A percentile compares a stretch with the other conserved stretches of the same genome.
Conservation (phyloP, 2,888 invertebrate genomes). For the Byasa hedistus region DNA sequence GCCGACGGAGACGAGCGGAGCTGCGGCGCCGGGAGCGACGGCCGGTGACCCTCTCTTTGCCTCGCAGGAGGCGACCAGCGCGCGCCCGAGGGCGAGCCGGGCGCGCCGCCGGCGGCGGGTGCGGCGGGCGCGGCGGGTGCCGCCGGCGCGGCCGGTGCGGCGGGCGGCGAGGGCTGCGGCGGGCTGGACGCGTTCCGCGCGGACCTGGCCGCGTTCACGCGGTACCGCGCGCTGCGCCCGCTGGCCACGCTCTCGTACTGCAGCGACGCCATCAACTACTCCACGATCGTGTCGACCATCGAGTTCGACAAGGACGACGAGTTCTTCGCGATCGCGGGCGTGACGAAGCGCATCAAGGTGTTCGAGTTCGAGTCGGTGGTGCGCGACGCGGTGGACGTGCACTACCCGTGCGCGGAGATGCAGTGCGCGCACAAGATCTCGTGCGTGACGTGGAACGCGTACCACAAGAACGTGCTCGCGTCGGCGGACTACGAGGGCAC, state of each 20-base stretch:
- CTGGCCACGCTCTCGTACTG: slow-evolving; percentile 94
- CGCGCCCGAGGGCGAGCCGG: slow-evolving; percentile 57
- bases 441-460: slow-evolving; percentile 96
- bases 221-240: slow-evolving; percentile 84
- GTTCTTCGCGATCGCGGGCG: slow-evolving; percentile 97
- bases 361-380: slow-evolving; percentile 94
- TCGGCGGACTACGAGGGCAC: slow-evolving; percentile 97
- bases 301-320: slow-evolving; percentile 98
- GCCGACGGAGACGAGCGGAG: not conserved
- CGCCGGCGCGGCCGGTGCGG: slow-evolving; percentile 29
- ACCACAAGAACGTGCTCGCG: slow-evolving; percentile 89
- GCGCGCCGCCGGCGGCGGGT: slow-evolving; percentile 51
- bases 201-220: slow-evolving; percentile 91
- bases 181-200: slow-evolving; percentile 89
- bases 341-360: slow-evolving; percentile 95
- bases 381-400: slow-evolving; percentile 91
- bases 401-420: slow-evolving; percentile 96
- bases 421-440: slow-evolving; percentile 95
- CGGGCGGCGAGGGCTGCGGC: slow-evolving; percentile 41
- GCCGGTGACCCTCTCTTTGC: not conserved
- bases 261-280: slow-evolving; percentile 92
- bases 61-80: slow-evolving; percentile 35
- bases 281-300: slow-evolving; percentile 93
- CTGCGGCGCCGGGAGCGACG: not conserved
- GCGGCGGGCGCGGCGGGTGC: slow-evolving; percentile 81